A percentile compares a stretch with the other conserved stretches of the same genome.
Evolutionary conservation across 2,888 invertebrate genomes (phyloP).

Genomic region (Ceriagrion tenellum): DNA sequence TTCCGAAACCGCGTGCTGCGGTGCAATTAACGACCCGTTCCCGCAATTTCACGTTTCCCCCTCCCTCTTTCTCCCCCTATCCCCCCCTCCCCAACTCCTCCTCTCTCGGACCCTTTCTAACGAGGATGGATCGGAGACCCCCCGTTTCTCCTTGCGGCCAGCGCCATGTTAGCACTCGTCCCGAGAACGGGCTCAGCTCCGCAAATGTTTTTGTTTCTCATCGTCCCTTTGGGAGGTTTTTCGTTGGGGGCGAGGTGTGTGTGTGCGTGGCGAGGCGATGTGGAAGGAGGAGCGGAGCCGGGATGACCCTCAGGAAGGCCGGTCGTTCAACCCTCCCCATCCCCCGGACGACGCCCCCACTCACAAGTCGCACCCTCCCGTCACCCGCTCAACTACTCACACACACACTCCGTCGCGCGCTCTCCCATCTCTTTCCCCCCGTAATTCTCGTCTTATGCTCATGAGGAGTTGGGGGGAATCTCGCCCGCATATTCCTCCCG

Average conservation of each 20-base stretch:
- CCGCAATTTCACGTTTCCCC: not conserved
- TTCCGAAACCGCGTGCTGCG: constrained; percentile 11
- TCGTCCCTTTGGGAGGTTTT: not conserved
- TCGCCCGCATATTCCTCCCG: not conserved
- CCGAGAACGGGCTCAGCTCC: not conserved
- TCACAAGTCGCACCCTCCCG: constrained; percentile 9
- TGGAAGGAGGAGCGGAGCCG: not conserved
- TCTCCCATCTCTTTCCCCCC: not conserved
- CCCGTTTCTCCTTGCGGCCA: not conserved
- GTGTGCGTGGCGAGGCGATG: not conserved
- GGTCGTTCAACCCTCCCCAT: constrained; percentile 50
- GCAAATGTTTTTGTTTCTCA: constrained; percentile 35
- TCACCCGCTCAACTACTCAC: constrained; percentile 40
- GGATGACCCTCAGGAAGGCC: constrained; percentile 65
- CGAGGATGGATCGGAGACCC: not conserved
- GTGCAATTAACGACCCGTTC: constrained; percentile 17
- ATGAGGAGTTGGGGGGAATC: not conserved
- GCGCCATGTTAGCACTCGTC: not conserved
- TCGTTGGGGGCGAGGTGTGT: not conserved
- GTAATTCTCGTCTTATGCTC: not conserved
- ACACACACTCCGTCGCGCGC: not conserved
- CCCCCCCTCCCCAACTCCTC: not conserved
- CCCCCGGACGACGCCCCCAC: not conserved
- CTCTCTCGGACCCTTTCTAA: not conserved
- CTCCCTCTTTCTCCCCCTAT: not conserved